These are phyloP conservation scores for Ephestia elutella DNA, from an alignment of 1,140 invertebrate species.

Conservation along the genomic window DNA sequence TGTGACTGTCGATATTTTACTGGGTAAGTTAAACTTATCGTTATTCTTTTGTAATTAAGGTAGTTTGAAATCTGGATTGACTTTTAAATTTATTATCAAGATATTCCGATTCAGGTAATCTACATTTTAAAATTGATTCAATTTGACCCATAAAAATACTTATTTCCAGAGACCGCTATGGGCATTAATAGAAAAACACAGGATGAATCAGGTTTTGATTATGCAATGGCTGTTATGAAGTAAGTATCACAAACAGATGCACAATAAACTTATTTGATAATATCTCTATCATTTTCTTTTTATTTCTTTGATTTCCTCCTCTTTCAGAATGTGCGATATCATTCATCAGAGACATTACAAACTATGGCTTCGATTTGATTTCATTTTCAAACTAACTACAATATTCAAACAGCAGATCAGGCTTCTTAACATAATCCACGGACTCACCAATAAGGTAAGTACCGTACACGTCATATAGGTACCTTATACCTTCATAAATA, in stretches of 20 bases:
- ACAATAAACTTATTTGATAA: no score
- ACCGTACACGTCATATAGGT: not conserved
- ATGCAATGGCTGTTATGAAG: constrained; percentile 84
- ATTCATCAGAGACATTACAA: constrained; percentile 81
- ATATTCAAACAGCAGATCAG: constrained; percentile 76
- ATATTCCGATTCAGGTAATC: no score
- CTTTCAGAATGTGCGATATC: constrained; percentile 81
- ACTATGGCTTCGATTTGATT: constrained; percentile 75
- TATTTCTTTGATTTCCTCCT: constrained; percentile 3
- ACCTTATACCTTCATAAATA: no score
- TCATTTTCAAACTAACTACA: constrained; percentile 77
- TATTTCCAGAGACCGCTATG: constrained; percentile 79
- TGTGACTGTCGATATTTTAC: constrained; percentile 90
- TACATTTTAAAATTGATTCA: no score
- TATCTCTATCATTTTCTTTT: not conserved
- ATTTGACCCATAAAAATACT: no score
- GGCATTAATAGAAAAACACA: constrained; percentile 79
- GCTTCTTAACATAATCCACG: constrained; percentile 78
- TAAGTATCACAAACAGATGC: constrained; percentile 51
- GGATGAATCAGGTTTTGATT: constrained; percentile 79
- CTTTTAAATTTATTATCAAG: no score
- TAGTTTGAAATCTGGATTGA: constrained; percentile 3
- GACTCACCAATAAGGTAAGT: constrained; percentile 76
- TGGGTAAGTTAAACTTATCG: constrained; percentile 74
- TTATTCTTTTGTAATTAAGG: not conserved